A percentile compares a stretch with the other conserved stretches of the same genome.
Evolutionary conservation across 2,797 vertebrate species (phyloP).

Genomic region (Cynodonichthys magdalenae): DNA sequence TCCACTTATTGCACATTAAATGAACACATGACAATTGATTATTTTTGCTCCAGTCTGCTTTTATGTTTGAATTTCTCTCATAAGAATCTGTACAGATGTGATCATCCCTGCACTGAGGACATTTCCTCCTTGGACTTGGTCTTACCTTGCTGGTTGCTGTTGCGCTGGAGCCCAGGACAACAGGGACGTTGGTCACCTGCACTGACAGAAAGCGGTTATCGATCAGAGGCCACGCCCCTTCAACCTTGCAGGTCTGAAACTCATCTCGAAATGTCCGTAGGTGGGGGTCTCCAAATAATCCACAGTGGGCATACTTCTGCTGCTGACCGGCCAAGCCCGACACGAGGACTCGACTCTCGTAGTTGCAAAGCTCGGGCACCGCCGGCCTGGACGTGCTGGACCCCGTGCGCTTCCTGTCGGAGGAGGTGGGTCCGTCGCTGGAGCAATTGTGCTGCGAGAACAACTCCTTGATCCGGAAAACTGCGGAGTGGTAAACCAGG

Average conservation of each 20-base stretch:
- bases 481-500: conserved; percentile 85
- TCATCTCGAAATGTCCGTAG: conserved; percentile 86
- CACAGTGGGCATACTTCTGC: conserved; percentile 85
- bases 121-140: neutral
- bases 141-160: conserved; percentile 87
- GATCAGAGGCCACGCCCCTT: conserved; percentile 87
- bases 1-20: neutral
- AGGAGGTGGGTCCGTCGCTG: conserved; percentile 82
- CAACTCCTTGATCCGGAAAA: conserved; percentile 86
- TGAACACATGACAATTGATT: too few species aligned
- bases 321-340: conserved; percentile 63
- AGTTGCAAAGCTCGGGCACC: conserved; percentile 80
- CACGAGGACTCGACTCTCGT: conserved; percentile 73
- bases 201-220: conserved; percentile 86
- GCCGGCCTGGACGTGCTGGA: conserved; percentile 72
- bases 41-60: too few species aligned
- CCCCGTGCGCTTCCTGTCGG: conserved; percentile 59
- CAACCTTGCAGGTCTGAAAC: conserved; percentile 88
- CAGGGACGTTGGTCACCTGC: conserved; percentile 87
- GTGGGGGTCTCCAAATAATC: conserved; percentile 87
- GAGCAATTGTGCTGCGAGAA: conserved; percentile 87
- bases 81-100: neutral
- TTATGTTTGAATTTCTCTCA: too few species aligned
- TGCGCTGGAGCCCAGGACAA: conserved; percentile 84
- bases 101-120: neutral